Percentiles rank a stretch among this genome's conserved stretches.
These are phyloP conservation scores for Momotus momota DNA, from an alignment of 2,797 vertebrate species.

Conservation along the genomic window DNA sequence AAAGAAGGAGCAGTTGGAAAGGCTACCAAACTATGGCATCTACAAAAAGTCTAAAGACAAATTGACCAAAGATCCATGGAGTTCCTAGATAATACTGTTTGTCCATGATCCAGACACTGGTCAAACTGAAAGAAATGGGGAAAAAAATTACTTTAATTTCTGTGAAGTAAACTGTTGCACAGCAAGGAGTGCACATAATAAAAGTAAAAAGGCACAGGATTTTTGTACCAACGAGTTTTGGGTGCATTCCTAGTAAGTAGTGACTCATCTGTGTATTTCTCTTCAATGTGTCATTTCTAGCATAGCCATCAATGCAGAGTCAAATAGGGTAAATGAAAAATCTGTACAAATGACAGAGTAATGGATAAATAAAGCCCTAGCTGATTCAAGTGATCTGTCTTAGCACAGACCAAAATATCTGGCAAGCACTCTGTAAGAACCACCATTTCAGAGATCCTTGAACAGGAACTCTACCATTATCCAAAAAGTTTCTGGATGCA, in stretches of 20 bases:
- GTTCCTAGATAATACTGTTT: background rate
- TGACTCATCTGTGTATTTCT: background rate
- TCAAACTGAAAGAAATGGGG: background rate
- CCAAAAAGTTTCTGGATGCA: background rate
- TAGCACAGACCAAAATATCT: background rate
- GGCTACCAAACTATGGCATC: background rate
- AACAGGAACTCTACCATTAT: background rate
- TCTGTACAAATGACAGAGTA: background rate
- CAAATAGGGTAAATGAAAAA: background rate
- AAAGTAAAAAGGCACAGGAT: accelerated
- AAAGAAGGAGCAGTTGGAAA: background rate
- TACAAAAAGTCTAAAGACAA: background rate
- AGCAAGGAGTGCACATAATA: background rate
- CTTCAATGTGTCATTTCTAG: background rate
- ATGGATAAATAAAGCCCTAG: background rate
- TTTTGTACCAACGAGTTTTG: background rate
- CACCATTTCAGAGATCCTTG: background rate
- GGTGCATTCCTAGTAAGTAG: background rate
- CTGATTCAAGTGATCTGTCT: background rate
- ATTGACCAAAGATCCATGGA: background rate
- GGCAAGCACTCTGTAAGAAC: background rate
- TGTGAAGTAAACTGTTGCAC: background rate
- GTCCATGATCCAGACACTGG: background rate
- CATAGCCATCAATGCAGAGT: background rate
- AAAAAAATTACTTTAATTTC: background rate